Evolutionary conservation across 2,797 vertebrate species (phyloP).

Genomic region (Caiman crocodilus): DNA sequence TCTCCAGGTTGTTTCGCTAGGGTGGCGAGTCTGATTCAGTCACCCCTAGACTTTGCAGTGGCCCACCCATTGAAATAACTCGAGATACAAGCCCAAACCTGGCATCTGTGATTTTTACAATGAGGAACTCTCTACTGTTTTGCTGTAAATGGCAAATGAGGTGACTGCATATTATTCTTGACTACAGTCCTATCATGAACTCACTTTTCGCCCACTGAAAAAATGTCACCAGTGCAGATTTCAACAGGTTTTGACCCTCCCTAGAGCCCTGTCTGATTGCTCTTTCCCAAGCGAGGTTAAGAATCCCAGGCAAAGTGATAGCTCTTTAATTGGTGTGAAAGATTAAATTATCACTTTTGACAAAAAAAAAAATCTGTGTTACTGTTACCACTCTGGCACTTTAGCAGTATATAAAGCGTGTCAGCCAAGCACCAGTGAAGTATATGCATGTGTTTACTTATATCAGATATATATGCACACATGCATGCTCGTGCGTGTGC

Average conservation of each 20-base stretch:
- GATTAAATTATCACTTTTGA: background rate
- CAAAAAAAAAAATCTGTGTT: fast-evolving
- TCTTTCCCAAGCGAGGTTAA: background rate
- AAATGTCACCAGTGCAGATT: background rate
- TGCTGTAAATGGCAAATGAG: background rate
- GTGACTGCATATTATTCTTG: background rate
- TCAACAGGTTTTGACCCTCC: background rate
- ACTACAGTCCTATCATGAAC: background rate
- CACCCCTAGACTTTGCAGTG: background rate
- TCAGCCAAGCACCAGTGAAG: too few species aligned
- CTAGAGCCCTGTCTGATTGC: conserved; percentile 8
- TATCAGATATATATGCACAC: too few species aligned
- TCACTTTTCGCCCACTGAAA: background rate
- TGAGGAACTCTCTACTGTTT: background rate
- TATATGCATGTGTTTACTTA: too few species aligned
- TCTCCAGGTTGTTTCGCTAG: too few species aligned
- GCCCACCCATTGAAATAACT: background rate
- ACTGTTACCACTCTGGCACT: background rate
- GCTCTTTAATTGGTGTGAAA: background rate
- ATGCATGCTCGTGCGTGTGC: too few species aligned
- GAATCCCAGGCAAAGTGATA: background rate
- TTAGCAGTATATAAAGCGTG: too few species aligned
- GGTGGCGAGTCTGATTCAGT: background rate
- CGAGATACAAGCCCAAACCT: background rate
- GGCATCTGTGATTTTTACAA: background rate